Conservation (phyloP, 2,113 vertebrate species). For the Ranitomeya imitator region DNA sequence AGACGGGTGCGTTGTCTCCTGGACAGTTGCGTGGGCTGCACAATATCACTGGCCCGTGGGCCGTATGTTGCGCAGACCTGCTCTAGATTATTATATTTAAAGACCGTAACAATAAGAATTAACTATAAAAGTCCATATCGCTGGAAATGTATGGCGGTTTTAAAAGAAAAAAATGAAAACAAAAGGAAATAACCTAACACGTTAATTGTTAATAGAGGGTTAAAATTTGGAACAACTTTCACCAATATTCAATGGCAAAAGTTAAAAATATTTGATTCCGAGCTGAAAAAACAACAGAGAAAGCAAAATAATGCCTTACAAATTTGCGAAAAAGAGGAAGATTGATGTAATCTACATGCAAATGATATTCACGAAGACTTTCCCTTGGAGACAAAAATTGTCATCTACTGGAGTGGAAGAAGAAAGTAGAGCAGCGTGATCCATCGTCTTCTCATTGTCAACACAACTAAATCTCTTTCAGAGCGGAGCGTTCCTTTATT, state of each 20-base stretch:
- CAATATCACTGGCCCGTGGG: too few relatives aligned
- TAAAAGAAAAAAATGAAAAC: too few relatives aligned
- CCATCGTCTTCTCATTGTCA: background rate
- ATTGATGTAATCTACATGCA: slow-evolving; percentile 39
- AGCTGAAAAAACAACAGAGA: background rate
- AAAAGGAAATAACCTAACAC: too few relatives aligned
- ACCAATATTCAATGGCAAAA: background rate
- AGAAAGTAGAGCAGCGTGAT: background rate
- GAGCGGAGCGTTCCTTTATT: background rate
- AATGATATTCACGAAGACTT: slow-evolving; percentile 8
- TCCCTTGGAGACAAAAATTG: slow-evolving; percentile 25
- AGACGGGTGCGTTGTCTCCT: too few relatives aligned
- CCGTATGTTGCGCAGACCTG: too few relatives aligned
- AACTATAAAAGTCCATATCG: too few relatives aligned
- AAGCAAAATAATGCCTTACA: slow-evolving; percentile 19
- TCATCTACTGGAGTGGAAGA: background rate
- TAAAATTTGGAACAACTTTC: background rate
- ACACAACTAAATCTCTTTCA: background rate
- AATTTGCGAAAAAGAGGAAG: background rate
- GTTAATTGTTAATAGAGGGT: background rate
- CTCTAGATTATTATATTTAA: too few relatives aligned
- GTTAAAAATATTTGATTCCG: background rate
- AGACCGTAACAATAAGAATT: too few relatives aligned
- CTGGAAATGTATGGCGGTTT: too few relatives aligned
- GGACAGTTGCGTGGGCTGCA: too few relatives aligned